Evolutionary conservation across 2,113 vertebrate genomes (phyloP).

Genomic region (Chloroceryle aenea): DNA sequence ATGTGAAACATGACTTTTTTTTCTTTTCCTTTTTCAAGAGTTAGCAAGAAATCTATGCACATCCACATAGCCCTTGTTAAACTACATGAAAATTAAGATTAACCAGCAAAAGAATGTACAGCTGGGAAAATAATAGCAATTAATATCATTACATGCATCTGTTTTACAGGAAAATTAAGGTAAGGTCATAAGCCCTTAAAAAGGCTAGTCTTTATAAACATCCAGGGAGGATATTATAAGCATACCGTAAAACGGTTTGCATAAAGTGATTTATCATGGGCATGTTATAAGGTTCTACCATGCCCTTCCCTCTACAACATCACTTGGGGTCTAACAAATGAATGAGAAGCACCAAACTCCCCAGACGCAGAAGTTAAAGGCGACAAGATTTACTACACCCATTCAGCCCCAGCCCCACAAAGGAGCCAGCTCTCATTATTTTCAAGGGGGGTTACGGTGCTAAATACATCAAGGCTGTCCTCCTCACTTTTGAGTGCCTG

Average conservation of each 20-base stretch:
- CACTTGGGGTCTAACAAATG: not conserved
- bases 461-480: not conserved
- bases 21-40: not conserved
- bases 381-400: not conserved
- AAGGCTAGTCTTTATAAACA: slow-evolving; percentile 55
- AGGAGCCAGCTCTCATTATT: not conserved
- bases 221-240: not conserved
- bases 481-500: slow-evolving; percentile 8
- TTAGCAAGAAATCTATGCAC: not conserved
- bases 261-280: not conserved
- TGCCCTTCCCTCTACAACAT: not conserved
- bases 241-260: not conserved
- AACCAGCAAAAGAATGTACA: slow-evolving; percentile 6
- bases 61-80: not conserved
- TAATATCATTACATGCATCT: slow-evolving; percentile 35
- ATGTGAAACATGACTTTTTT: not conserved
- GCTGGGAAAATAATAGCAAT: slow-evolving; percentile 59
- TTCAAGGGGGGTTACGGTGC: not conserved
- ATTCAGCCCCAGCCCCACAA: not conserved
- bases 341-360: not conserved
- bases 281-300: not conserved
- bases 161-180: slow-evolving; percentile 33
- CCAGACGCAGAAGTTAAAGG: not conserved
- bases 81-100: slow-evolving; percentile 42
- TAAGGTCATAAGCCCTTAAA: slow-evolving; percentile 67